Conservation (phyloP, 2,113 vertebrate genomes). For the Halcyon malimbica region DNA sequence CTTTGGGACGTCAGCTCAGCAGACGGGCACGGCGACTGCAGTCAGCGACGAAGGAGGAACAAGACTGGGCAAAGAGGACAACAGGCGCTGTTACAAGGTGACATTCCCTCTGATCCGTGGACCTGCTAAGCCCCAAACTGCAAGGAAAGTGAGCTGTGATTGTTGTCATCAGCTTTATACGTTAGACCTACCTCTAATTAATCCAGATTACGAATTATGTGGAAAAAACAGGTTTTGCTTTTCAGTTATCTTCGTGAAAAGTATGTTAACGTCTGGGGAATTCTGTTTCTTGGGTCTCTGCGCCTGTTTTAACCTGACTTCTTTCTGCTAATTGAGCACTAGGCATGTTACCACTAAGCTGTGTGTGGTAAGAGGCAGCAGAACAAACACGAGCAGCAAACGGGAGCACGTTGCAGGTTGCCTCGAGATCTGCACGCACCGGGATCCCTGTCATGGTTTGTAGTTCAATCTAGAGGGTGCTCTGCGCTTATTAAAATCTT, state of each 20-base stretch:
- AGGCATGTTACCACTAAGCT: neutral
- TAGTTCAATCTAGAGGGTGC: neutral
- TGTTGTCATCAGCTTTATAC: neutral
- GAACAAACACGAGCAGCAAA: neutral
- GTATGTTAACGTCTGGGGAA: neutral
- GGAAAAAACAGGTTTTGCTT: neutral
- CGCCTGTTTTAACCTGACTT: neutral
- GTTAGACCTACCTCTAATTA: neutral
- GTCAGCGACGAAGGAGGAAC: neutral
- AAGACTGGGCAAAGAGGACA: neutral
- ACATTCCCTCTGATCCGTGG: neutral
- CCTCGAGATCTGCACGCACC: neutral
- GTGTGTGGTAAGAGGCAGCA: neutral
- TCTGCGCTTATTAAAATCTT: neutral
- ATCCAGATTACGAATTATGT: neutral
- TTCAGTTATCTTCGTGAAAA: neutral
- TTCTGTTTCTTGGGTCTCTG: neutral
- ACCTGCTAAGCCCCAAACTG: neutral
- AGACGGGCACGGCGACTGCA: neutral
- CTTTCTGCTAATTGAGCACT: neutral
- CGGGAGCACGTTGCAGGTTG: neutral
- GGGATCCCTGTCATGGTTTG: neutral
- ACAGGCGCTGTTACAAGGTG: fast-evolving
- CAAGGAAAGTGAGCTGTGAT: neutral
- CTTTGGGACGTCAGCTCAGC: neutral